Evolutionary conservation across 2,797 vertebrate species (phyloP).

Genomic region (Sebastes goodei): DNA sequence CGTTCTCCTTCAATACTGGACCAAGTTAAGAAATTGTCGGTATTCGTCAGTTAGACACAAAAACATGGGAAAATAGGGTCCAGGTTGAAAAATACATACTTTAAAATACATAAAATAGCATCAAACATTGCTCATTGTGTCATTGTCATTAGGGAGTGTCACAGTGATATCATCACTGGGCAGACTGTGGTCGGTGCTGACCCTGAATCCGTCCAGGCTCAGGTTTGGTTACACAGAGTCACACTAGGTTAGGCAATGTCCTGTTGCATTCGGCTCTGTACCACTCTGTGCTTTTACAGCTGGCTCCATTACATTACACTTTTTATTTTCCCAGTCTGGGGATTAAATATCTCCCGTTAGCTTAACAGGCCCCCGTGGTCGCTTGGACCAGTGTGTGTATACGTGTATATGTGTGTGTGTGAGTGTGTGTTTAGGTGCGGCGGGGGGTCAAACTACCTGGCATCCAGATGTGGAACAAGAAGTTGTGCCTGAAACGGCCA

Average conservation of each 20-base stretch:
- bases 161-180: not conserved
- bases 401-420: conserved; percentile 18
- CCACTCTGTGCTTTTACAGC: conserved; percentile 77
- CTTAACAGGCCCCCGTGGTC: conserved; percentile 72
- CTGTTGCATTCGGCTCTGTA: conserved; percentile 51
- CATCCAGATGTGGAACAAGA: conserved; percentile 75
- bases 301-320: conserved; percentile 75
- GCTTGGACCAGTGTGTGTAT: conserved; percentile 29
- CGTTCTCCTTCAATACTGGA: too few relatives aligned
- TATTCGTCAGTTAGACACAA: too few relatives aligned
- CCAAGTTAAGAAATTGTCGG: too few relatives aligned
- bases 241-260: conserved; percentile 3
- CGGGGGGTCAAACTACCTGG: conserved; percentile 54
- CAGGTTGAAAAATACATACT: too few relatives aligned
- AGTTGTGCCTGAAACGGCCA: conserved; percentile 25
- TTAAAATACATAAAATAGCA: not conserved
- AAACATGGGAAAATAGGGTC: too few relatives aligned
- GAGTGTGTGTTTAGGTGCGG: conserved; percentile 17
- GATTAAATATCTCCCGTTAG: conserved; percentile 75
- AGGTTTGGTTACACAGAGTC: conserved; percentile 18
- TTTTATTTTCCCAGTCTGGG: conserved; percentile 79
- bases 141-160: not conserved
- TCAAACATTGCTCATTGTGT: not conserved
- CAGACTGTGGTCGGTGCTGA: not conserved
- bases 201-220: conserved; percentile 12